Evolutionary conservation across 2,113 vertebrate species (phyloP), one percentile per base, ranked within the genome.

Genomic region (Scopus umbretta): DNA sequence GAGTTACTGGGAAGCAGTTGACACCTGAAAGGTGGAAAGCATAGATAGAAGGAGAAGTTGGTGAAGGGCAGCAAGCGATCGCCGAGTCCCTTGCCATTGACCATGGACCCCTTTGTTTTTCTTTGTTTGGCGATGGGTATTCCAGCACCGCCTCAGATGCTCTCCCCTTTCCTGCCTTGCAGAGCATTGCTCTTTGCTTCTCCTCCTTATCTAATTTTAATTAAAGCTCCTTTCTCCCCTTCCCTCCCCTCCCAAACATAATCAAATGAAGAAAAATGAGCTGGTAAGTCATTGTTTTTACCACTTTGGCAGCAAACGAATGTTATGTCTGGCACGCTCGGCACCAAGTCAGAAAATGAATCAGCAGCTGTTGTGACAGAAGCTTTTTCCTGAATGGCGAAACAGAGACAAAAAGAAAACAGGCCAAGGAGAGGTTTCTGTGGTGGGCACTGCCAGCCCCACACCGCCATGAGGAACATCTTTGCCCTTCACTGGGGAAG

Each of bases 291-390:
- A 96, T 96, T 95, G 90, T 94, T 96, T 96, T 91, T 92, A 94
- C 96, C 97, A 92, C 75, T 90, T 97, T 97, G 96, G 96, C 96
- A 96, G 95, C 94, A 96, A 97, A 96, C 8, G 72, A 96, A 92
- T 97, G 96, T 97, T 97, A 97, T 97, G 96, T 97, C 97, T 97
- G 97, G 97, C 95, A 90, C 63, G 13, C 95, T 97, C 75, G 96
- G 96, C 96, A 96, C 93, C 94, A 95, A 96, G 96, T 97, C 96
- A 97, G 96, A 97, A 97, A 97, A 97, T 97, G 96, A 96, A 96
- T 97, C 96, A 97, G 97, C 97, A 97, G 95, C 97, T 97, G 97
- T 96, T 97, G 93, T 92, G 95, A 96, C 96, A 97, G 94, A 96
- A 96, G 94, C 92, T 95, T 94, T 97, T 96, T 96, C 95, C 93